These are phyloP conservation scores for Myotis findleyi DNA, from an alignment of 2,797 vertebrate genomes.

Conservation along the genomic window DNA sequence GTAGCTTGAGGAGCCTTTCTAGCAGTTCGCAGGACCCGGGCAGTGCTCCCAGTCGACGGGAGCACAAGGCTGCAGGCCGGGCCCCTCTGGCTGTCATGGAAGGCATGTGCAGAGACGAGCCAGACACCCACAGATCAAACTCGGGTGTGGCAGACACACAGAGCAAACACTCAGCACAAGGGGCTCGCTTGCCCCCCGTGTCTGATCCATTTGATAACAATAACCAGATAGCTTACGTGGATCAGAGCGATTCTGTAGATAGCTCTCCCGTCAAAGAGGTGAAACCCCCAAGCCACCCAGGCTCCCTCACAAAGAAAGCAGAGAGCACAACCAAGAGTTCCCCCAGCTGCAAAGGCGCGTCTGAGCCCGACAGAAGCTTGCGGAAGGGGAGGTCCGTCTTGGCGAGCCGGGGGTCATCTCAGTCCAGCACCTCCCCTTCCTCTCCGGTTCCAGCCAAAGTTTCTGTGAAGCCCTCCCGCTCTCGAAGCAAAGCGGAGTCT, in stretches of 20 bases:
- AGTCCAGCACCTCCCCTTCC: slow-evolving; percentile 83
- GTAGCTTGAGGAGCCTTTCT: slow-evolving; percentile 89
- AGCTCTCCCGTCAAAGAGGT: slow-evolving; percentile 93
- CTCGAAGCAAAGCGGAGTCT: slow-evolving; percentile 90
- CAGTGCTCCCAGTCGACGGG: slow-evolving; percentile 90
- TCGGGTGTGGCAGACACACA: slow-evolving; percentile 86
- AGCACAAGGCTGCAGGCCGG: slow-evolving; percentile 91
- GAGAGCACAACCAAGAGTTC: slow-evolving; percentile 88
- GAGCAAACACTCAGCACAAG: slow-evolving; percentile 88
- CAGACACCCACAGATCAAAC: slow-evolving; percentile 86
- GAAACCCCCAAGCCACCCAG: slow-evolving; percentile 88
- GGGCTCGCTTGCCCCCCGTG: slow-evolving; percentile 88
- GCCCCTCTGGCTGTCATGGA: slow-evolving; percentile 96
- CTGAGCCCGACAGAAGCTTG: slow-evolving; percentile 90
- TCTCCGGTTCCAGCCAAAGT: slow-evolving; percentile 90
- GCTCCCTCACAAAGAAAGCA: slow-evolving; percentile 86
- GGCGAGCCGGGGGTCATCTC: slow-evolving; percentile 88
- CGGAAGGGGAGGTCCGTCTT: slow-evolving; percentile 91
- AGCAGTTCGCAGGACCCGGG: slow-evolving; percentile 87
- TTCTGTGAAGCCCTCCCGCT: slow-evolving; percentile 89
- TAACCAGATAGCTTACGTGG: slow-evolving; percentile 95
- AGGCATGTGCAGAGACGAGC: slow-evolving; percentile 90
- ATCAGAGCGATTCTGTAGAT: slow-evolving; percentile 93
- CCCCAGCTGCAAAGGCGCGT: slow-evolving; percentile 85
- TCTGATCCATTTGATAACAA: slow-evolving; percentile 94